Evolutionary conservation across 37 sponge, comb jelly and placozoan species (phyloP).

Genomic region (Cliona cf. orientalis): DNA sequence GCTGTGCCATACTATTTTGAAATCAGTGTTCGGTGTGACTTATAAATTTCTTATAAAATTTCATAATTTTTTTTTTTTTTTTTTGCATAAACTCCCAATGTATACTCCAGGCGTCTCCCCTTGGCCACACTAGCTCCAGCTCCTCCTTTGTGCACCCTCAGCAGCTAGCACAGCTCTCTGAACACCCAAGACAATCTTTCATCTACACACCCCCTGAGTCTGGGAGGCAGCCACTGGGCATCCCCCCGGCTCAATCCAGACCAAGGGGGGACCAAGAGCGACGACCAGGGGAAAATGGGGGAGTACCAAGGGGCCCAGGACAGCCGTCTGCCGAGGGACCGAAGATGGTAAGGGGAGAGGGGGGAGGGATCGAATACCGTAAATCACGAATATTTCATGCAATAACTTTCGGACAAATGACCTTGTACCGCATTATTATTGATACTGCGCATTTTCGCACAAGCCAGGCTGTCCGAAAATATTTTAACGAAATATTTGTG

Average conservation of each 20-base stretch:
- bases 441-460: no score
- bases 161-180: not conserved
- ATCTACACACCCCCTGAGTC: slow-evolving; percentile 31
- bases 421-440: no score
- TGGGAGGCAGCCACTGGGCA: not conserved
- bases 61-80: no score
- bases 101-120: not conserved
- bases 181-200: slow-evolving; percentile 33
- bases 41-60: no score
- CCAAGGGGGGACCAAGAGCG: slow-evolving; percentile 2
- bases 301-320: not conserved
- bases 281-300: slow-evolving; percentile 53
- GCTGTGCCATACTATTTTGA: no score
- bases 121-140: not conserved
- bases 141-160: slow-evolving; percentile 23
- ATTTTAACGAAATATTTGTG: no score
- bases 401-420: no score
- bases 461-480: no score
- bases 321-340: slow-evolving; percentile 40
- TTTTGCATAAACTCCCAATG: not conserved
- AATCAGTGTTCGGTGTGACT: no score
- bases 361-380: no score
- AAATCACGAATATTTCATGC: no score
- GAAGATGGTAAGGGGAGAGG: slow-evolving; percentile 73
- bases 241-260: not conserved